These are phyloP conservation scores for Cotesia typhae DNA, from an alignment of 1,140 invertebrate genomes.

Conservation along the genomic window DNA sequence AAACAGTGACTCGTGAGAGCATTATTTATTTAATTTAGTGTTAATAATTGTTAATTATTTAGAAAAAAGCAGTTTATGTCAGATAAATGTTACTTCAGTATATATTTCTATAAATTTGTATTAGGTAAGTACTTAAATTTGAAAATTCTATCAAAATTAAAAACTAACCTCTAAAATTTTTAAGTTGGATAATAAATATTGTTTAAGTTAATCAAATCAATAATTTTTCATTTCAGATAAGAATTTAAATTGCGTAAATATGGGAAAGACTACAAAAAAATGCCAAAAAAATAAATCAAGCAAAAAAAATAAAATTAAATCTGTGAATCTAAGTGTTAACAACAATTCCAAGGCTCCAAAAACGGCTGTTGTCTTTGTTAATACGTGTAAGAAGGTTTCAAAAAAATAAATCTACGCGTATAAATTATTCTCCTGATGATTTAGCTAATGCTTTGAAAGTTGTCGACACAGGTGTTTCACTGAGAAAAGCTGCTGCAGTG, in stretches of 20 bases:
- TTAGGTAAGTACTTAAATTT: constrained; percentile 10
- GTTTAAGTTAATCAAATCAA: constrained; percentile 2
- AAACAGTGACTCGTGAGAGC: constrained; percentile 9
- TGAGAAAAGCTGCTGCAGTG: no score
- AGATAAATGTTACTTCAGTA: constrained; percentile 2
- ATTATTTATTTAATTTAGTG: not conserved
- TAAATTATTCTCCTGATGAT: constrained; percentile 13
- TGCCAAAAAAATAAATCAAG: not conserved
- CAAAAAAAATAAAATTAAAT: constrained; percentile 10
- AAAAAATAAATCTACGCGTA: constrained; percentile 7
- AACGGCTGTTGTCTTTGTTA: constrained; percentile 4
- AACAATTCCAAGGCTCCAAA: not conserved
- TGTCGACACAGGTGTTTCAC: no score
- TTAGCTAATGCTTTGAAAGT: constrained; percentile 4
- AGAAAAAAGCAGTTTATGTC: constrained; percentile 7
- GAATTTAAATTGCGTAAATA: not conserved
- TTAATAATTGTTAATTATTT: constrained; percentile 5
- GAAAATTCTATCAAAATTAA: constrained; percentile 4
- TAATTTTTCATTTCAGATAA: not conserved
- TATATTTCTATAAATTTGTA: constrained; percentile 8
- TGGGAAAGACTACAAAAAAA: not conserved
- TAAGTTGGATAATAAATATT: constrained; percentile 2
- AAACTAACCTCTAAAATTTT: constrained; percentile 3
- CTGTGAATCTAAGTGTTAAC: constrained; percentile 2
- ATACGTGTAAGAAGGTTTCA: constrained; percentile 1